These are phyloP conservation scores for Orthonevra nobilis DNA, from an alignment of 2,888 invertebrate species.

Conservation along the genomic window DNA sequence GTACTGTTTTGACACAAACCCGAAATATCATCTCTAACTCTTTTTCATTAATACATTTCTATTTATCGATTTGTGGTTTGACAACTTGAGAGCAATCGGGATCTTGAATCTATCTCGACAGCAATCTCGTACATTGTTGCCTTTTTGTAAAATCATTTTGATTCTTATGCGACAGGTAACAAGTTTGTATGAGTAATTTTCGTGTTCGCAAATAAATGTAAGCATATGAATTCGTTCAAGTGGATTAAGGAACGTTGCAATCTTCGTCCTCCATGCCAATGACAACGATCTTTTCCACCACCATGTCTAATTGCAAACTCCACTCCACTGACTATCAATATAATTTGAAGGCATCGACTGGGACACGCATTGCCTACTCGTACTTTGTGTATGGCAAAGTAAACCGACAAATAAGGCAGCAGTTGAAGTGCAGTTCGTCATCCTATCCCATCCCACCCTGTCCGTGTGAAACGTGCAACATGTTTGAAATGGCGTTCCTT, in stretches of 20 bases:
- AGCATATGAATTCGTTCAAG: slow-evolving; percentile 37
- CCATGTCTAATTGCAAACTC: slow-evolving; percentile 63
- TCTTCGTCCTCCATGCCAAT: slow-evolving; percentile 54
- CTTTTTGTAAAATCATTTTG: no score
- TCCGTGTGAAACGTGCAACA: slow-evolving; percentile 54
- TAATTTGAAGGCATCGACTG: slow-evolving; percentile 62
- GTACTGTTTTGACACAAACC: no score
- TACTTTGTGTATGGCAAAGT: slow-evolving; percentile 60
- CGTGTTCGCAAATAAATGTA: no score
- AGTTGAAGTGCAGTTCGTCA: slow-evolving; percentile 62
- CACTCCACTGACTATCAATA: slow-evolving; percentile 65
- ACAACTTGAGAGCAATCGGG: no score
- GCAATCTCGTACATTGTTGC: no score
- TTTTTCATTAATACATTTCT: no score
- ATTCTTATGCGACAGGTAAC: no score
- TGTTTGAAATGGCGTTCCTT: no score
- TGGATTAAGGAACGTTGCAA: slow-evolving; percentile 60
- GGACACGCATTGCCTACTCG: slow-evolving; percentile 59
- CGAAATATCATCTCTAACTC: no score
- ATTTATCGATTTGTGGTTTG: no score
- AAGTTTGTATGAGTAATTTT: no score
- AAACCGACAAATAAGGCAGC: slow-evolving; percentile 64
- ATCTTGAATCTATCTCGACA: no score
- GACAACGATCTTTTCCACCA: slow-evolving; percentile 42
- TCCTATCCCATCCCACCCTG: slow-evolving; percentile 37